Evolutionary conservation across 2,888 invertebrate species (phyloP).

Genomic region (Cepaea hortensis): DNA sequence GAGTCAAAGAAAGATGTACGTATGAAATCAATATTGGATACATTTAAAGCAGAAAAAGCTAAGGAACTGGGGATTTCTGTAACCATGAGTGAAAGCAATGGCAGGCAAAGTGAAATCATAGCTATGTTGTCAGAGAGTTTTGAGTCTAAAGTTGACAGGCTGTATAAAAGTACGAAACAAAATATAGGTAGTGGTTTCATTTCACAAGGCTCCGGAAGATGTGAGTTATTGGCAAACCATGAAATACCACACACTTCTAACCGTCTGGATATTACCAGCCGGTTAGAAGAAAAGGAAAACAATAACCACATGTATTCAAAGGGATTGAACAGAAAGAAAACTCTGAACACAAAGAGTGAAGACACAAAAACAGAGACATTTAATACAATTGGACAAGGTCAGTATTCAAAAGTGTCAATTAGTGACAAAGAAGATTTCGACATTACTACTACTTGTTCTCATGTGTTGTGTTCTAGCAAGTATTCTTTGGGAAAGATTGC

Average conservation of each 20-base stretch:
- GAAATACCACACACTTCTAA: background rate
- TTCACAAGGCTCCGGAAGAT: background rate
- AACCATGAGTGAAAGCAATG: background rate
- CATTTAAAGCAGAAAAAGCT: slow-evolving; percentile 22
- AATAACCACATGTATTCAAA: too few relatives aligned
- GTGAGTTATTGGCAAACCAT: background rate
- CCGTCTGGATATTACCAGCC: too few relatives aligned
- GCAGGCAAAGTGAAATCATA: too few relatives aligned
- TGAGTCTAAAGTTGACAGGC: background rate
- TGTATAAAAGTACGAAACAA: background rate
- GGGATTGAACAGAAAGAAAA: too few relatives aligned
- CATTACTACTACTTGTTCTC: too few relatives aligned
- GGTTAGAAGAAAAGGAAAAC: too few relatives aligned
- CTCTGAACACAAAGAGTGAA: too few relatives aligned
- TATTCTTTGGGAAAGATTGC: too few relatives aligned
- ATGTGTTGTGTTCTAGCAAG: too few relatives aligned
- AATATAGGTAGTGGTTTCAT: background rate
- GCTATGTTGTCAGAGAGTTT: background rate
- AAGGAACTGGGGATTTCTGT: background rate
- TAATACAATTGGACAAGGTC: too few relatives aligned
- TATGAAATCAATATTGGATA: slow-evolving; percentile 26
- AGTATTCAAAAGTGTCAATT: too few relatives aligned
- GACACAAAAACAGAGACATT: too few relatives aligned
- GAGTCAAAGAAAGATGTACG: background rate
- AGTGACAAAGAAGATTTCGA: background rate